Conservation (phyloP, 1,140 invertebrate species). For the Drosophila quadrilineata region DNA sequence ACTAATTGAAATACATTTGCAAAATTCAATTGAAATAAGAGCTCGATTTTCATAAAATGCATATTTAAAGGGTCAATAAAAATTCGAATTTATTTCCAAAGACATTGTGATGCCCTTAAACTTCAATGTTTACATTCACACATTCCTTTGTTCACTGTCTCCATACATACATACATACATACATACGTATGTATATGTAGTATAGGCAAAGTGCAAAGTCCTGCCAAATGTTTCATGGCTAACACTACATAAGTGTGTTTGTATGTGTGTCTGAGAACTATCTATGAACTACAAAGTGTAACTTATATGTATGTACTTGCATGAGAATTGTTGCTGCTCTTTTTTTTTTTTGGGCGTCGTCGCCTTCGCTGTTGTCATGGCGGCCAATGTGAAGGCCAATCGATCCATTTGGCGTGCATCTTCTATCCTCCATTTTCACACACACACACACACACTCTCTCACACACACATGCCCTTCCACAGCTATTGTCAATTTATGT, state of each 20-base stretch:
- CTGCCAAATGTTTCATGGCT: too few relatives aligned
- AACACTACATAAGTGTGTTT: neutral
- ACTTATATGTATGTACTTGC: neutral
- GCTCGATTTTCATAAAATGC: too few relatives aligned
- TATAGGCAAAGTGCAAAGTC: conserved; percentile 36
- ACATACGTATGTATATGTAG: too few relatives aligned
- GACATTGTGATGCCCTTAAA: too few relatives aligned
- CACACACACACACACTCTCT: neutral
- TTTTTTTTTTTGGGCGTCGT: too few relatives aligned
- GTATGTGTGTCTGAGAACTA: neutral
- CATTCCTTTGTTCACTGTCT: conserved; percentile 20
- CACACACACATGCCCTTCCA: neutral
- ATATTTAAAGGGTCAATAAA: too few relatives aligned
- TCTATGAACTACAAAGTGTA: neutral
- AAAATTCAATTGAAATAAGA: too few relatives aligned
- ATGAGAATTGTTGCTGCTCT: conserved; percentile 11
- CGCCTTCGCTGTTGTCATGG: conserved; percentile 40
- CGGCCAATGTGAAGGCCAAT: conserved; percentile 75
- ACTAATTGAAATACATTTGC: too few relatives aligned
- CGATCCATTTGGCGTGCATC: conserved; percentile 45
- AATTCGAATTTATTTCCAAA: too few relatives aligned
- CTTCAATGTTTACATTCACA: conserved; percentile 5
- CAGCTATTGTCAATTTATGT: conserved; percentile 61
- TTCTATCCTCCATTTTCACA: conserved; percentile 5
- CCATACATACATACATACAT: too few relatives aligned